Evolutionary conservation across 2,113 vertebrate genomes (phyloP).

Genomic region (Coreoperca whiteheadi): DNA sequence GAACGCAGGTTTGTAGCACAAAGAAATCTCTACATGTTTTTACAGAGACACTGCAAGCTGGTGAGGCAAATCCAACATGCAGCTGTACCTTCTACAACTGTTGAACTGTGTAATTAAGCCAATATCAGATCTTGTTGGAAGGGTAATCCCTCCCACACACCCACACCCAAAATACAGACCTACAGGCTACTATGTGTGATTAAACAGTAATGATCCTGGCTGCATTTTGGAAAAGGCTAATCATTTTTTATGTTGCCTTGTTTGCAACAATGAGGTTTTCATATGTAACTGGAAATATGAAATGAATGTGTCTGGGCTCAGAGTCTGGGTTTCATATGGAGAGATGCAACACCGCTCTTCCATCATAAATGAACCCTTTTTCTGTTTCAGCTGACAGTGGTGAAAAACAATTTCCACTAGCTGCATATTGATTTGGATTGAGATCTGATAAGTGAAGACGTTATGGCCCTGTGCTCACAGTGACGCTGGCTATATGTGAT

Average conservation of each 20-base stretch:
- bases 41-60: slow-evolving; percentile 32
- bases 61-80: slow-evolving; percentile 47
- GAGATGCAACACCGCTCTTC: slow-evolving; percentile 28
- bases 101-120: slow-evolving; percentile 70
- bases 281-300: slow-evolving; percentile 11
- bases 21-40: background rate
- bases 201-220: slow-evolving; percentile 24
- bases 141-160: slow-evolving; percentile 63
- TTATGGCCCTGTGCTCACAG: slow-evolving; percentile 35
- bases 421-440: slow-evolving; percentile 56
- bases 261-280: background rate
- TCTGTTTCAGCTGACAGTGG: background rate
- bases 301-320: slow-evolving; percentile 25
- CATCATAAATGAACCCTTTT: slow-evolving; percentile 16
- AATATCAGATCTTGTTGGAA: slow-evolving; percentile 67
- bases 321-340: slow-evolving; percentile 43
- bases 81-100: slow-evolving; percentile 63
- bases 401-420: slow-evolving; percentile 43
- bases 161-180: slow-evolving; percentile 52
- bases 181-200: slow-evolving; percentile 37
- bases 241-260: background rate
- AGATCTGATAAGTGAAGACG: slow-evolving; percentile 43
- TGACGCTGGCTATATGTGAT: slow-evolving; percentile 48
- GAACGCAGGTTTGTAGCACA: background rate
- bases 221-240: slow-evolving; percentile 1